A percentile compares a stretch with the other conserved stretches of the same genome.
These are phyloP conservation scores for Rhodinocichla rosea DNA, from an alignment of 2,113 vertebrate species.

Conservation along the genomic window DNA sequence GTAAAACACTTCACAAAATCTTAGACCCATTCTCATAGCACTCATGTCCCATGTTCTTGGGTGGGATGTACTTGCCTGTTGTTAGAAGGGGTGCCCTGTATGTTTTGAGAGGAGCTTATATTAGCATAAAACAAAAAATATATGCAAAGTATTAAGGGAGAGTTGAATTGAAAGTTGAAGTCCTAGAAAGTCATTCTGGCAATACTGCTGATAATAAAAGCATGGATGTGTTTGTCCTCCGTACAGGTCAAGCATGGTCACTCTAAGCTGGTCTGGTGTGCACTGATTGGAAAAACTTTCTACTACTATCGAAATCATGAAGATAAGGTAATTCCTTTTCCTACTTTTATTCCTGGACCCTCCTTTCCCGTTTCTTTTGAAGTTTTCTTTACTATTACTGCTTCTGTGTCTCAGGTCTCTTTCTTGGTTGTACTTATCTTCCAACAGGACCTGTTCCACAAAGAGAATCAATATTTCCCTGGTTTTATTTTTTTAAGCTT, in stretches of 20 bases:
- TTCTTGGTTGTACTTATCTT: background rate
- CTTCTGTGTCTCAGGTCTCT: background rate
- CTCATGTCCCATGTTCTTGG: background rate
- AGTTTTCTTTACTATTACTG: background rate
- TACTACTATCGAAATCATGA: slow-evolving; percentile 88
- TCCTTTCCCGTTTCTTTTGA: background rate
- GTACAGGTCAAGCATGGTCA: slow-evolving; percentile 88
- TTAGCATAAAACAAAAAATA: background rate
- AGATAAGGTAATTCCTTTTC: slow-evolving; percentile 77
- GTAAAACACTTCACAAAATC: background rate
- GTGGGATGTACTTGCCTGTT: background rate
- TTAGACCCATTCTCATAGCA: background rate
- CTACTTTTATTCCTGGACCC: background rate
- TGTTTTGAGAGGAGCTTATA: background rate
- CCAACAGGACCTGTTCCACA: background rate
- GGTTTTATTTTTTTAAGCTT: background rate
- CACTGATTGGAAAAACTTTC: slow-evolving; percentile 82
- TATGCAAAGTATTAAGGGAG: background rate
- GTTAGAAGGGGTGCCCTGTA: background rate
- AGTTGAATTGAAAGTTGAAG: background rate
- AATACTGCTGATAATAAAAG: background rate
- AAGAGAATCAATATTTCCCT: background rate
- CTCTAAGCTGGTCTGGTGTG: slow-evolving; percentile 89
- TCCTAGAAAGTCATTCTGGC: background rate
- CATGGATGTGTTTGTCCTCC: background rate